Base-by-base conservation (phyloP, 2,113 vertebrate genomes). In the Oreocharis arfaki region DNA sequence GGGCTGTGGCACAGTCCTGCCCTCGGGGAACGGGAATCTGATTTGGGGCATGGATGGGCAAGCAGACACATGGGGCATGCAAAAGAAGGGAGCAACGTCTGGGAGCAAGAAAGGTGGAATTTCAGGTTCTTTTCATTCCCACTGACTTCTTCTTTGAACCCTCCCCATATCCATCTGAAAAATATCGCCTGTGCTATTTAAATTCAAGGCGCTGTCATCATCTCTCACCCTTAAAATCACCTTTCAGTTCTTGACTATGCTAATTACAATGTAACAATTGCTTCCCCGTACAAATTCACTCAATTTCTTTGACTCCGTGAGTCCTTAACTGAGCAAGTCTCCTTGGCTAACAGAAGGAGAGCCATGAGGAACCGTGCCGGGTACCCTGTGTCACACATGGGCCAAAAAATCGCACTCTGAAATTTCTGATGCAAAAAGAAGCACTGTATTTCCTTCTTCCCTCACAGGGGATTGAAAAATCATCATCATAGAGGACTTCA, bases 1-100 rank as follows among this genome's bases (percentile, higher is more conserved):
- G 5, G 24, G 67, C 69, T 42, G 19, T 0, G 2, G 78, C 91
- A 85, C 81, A 75, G 52, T 22, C 35, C 67, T 65, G 74, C 63
- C 44, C 60, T 74, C 0, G 0, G 60, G 59, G n/a, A 57, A 57
- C 0, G 0, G 22, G 70, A 84, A 37, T 70, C 53, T 91, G n/a
- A 39, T 47, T 64, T 84, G 12, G 23, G 55, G 7, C 24, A 53
- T 7, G 28, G 46, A 55, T 56, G 68, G 56, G 42, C 56, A 83
- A 63, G 16, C 4, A 9, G 61, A 83, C 37, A 82, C 89, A 68
- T n/a, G 65, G 33, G 37, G n/a, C 28, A 5, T 33, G 13, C 8
- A 30, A 83, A 75, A 39, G 37, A 56, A 68, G 14, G 27, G 8
- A 89, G 35, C 0, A 0, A 60, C 13, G 10, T 64, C 65, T 87